These are phyloP conservation scores for Ctenopoma multispine DNA, from an alignment of 2,797 vertebrate genomes.

Conservation along the genomic window DNA sequence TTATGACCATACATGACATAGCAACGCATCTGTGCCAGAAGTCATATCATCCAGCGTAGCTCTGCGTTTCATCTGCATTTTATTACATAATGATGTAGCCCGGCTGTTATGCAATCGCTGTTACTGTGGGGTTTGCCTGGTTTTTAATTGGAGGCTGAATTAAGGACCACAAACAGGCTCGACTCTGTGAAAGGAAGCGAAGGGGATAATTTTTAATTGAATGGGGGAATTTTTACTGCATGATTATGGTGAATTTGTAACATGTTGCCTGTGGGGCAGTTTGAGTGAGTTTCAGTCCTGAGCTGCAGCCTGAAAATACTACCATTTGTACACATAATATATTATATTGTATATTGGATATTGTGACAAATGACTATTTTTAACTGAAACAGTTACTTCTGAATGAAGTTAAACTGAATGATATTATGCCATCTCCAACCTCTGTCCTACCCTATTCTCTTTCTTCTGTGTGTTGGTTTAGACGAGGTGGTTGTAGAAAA, in stretches of 20 bases:
- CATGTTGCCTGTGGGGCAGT: conserved; percentile 10
- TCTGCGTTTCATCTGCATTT: conserved; percentile 50
- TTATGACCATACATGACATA: conserved; percentile 11
- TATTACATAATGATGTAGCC: conserved; percentile 67
- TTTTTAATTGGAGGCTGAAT: conserved; percentile 69
- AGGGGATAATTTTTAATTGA: conserved; percentile 23
- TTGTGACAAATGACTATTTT: conserved; percentile 12
- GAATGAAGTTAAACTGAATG: neutral
- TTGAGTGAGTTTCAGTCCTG: conserved; percentile 3
- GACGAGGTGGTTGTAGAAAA: neutral
- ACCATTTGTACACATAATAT: conserved; percentile 1
- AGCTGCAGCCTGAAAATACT: neutral
- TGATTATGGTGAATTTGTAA: conserved; percentile 36
- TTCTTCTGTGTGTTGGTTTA: neutral
- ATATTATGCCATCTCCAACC: neutral
- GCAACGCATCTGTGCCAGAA: conserved; percentile 47
- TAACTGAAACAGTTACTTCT: conserved; percentile 8
- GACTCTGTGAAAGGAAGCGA: conserved; percentile 20
- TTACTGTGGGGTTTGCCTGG: conserved; percentile 42
- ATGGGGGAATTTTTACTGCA: neutral
- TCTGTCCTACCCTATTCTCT: neutral
- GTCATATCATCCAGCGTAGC: conserved; percentile 42
- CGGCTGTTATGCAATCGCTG: conserved; percentile 64
- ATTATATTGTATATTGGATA: too few species aligned
- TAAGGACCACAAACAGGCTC: conserved; percentile 39